Evolutionary conservation across 1,140 invertebrate species (phyloP), one percentile per base, ranked within the genome.

Genomic region (Drosophila auraria): DNA sequence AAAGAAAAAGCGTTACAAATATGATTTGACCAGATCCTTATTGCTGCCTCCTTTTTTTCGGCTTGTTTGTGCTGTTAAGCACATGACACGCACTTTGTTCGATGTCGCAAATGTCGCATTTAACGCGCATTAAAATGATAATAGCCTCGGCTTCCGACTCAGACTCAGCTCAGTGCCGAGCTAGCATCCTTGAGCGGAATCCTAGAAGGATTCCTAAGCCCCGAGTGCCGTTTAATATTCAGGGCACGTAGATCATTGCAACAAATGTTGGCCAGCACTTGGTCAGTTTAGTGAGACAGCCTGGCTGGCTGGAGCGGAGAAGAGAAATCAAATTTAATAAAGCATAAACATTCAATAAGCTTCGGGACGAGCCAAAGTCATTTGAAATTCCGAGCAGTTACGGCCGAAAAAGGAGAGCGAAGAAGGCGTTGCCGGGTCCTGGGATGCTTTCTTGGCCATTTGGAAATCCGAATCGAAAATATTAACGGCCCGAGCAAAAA

Each of bases 81-180:
- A 84, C 86, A 89, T 90, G 87, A 89, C 82, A 89, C 86, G 86
- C 84, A 89, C 84, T 89, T 90, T 90, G 82, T 90, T 69, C 89
- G 78, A 76, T 86, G 74, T 81, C 82, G 77, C 82, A 83, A 87
- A 91, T 91, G 86, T 91, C 87, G 83, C 82, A 91, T 91, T 91
- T 91, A 91, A 87, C 83, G 83, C 66, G 86, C 91, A 92, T 92
- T 92, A 92, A 92, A 92, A 92, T 92, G 90, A 91, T 92, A 92
- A 92, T 92, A 73, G 50, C 72, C 63, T 40, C 20, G 27, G 57
- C 45, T 51, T 57, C 51, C 17, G 49, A 1, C n/a, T 14, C 63
- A 20, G 23, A 36, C 20, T 33, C 8, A 2, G 9, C 5, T 20
- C 20, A 20, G 20, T 20, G 30, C 30, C 47, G 12, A 47, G 20